Evolutionary conservation across 2,888 invertebrate genomes (phyloP), one percentile per base, ranked within the genome.

Genomic region (Drosophila multiciliata): DNA sequence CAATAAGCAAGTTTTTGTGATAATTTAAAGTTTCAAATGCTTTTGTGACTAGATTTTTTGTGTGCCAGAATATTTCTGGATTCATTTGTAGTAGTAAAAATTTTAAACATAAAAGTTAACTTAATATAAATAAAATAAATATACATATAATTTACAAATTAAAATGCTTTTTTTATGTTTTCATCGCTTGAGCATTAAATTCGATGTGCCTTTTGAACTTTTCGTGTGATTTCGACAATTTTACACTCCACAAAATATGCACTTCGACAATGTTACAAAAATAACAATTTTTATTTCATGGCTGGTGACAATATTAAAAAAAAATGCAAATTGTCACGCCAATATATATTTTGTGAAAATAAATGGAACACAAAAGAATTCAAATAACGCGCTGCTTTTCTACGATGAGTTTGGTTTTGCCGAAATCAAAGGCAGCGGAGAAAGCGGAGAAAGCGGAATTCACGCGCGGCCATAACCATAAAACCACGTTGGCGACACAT

Each of bases 401-500:
- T 15, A 55, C 76, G 48, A 55, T 73, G 50, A 36, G 65, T 48
- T 57, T 52, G 75, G 40, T 50, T 78, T 75, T 59, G 69, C 69
- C 85, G 77, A 85, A 85, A 85, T 85, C 85, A 85, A 86, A 85
- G 85, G 73, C 83, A 69, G 54, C 76, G 29, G 53, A 63, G 50
- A 45, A 50, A 57, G 45, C 60, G 61, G 53, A 63, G 50, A 45
- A 50, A 57, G 45, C 60, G 61, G 35, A 65, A 78, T 64, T 61
- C 81, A 76, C 71, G 79, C 86, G 80, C 74, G 82, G 83, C 82
- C 60, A 85, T 85, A 85, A 85, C 85, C 85, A 85, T 88, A 85
- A 85, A 88, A 86, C 83, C 88, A 86, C 82, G 86, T 78, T 83
- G 88, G 86, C 83, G 75, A 83, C 85, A 85, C 85, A 85, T 85